A percentile compares a stretch with the other conserved stretches of the same genome.
Evolutionary conservation across 2,888 invertebrate genomes (phyloP).

Genomic region (Microctonus hyperodae): DNA sequence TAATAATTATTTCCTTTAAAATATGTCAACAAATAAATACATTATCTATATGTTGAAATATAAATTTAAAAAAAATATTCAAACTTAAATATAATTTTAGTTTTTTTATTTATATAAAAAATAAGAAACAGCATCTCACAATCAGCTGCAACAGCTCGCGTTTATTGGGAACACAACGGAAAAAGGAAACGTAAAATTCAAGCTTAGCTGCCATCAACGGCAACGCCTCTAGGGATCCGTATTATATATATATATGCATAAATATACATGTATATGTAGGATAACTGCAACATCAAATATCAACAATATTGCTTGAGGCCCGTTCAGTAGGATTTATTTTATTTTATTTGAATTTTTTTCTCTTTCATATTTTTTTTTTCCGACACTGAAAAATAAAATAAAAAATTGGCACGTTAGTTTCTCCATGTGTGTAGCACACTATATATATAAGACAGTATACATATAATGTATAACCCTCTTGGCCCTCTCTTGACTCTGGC

Average conservation of each 20-base stretch:
- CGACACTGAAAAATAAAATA: constrained; percentile 31
- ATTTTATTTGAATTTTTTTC: background rate
- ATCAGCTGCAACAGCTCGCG: background rate
- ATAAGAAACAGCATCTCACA: background rate
- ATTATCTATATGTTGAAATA: background rate
- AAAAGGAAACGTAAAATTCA: constrained; percentile 26
- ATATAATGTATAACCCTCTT: constrained; percentile 13
- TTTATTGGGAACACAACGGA: background rate
- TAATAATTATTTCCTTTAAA: background rate
- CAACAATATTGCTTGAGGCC: constrained; percentile 56
- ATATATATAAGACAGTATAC: background rate
- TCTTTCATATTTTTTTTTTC: constrained; percentile 37
- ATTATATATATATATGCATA: background rate
- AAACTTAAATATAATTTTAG: too few relatives aligned
- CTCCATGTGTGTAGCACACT: constrained; percentile 13
- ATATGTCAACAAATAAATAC: background rate
- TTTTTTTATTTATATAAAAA: background rate
- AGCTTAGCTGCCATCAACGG: background rate
- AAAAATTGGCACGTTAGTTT: constrained; percentile 23
- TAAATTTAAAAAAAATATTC: background rate
- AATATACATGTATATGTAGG: constrained; percentile 26
- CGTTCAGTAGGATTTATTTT: constrained; percentile 35
- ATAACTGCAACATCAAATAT: constrained; percentile 59
- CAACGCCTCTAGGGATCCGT: constrained; percentile 10
- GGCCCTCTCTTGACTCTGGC: constrained; percentile 30